phyloP scores from a whole-genome alignment of 2,113 vertebrate species.

The Telmatochromis brichardi region DNA sequence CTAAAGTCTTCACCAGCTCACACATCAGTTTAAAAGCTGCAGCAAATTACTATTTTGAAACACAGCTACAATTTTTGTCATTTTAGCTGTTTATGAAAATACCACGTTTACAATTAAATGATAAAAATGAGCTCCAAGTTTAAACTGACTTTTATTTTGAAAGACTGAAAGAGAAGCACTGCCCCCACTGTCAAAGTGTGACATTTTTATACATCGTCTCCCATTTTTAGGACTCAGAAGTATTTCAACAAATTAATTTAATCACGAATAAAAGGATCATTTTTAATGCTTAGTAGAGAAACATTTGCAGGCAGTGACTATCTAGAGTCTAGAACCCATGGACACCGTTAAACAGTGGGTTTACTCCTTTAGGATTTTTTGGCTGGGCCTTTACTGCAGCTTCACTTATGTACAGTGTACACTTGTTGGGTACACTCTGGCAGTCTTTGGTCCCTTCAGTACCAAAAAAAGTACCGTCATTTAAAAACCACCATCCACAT shows the following conservation, averaged over 20 bases:
- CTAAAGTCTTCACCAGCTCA: not conserved
- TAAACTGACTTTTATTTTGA: not conserved
- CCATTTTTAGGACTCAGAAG: not conserved
- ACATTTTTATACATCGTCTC: not conserved
- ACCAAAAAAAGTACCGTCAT: not conserved
- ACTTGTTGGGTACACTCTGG: not conserved
- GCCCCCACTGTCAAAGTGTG: not conserved
- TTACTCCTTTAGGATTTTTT: not conserved
- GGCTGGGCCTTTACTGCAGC: not conserved
- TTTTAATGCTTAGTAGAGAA: not conserved
- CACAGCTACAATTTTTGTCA: not conserved
- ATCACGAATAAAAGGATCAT: fast-evolving
- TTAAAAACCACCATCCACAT: not conserved
- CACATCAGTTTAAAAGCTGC: not conserved
- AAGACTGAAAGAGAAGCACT: not conserved
- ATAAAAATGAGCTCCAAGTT: not conserved
- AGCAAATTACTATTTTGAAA: not conserved
- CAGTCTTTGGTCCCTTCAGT: not conserved
- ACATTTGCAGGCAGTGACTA: not conserved
- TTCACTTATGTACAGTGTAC: not conserved
- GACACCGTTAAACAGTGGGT: not conserved
- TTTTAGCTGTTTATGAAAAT: not conserved
- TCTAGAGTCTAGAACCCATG: not conserved
- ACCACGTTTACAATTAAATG: not conserved
- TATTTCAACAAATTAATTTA: not conserved